Base-by-base conservation (phyloP, 2,113 vertebrate genomes). In the Okapia johnstoni region DNA sequence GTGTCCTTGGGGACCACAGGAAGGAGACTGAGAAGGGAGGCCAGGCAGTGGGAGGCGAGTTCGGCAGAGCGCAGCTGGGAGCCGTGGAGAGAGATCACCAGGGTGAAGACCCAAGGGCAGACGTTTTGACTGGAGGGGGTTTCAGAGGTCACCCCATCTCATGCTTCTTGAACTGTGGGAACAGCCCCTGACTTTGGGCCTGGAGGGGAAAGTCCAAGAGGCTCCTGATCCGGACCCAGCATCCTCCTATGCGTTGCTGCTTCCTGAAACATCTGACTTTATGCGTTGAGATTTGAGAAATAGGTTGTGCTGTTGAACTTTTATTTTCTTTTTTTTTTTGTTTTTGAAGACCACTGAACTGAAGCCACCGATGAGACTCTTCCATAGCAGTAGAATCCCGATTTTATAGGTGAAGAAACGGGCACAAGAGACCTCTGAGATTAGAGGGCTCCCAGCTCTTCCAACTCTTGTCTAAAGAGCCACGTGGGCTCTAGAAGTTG, bases 141-240 rank as follows among this genome's bases (percentile, higher is more conserved):
- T 52, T 33, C 2, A 4, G 40, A 36, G 48, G 25, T 83, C 13
- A 11, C 40, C 30, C 25, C 36, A 15, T 21, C 16, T 36, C 6
- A 26, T 70, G 54, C 61, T 80, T 46, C 88, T 57, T 50, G 43
- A 3, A 81, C 21, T 80, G 6, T 66, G 13, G 17, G 25, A 54
- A 25, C 2, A 87, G 46, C 30, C 23, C 11, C n/a, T 60, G 76
- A 25, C 30, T 46, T 36, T 76, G 85, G n/a, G 15, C 54, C 46
- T 88, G 50, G 52, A 50, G 4, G n/a, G 5, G 6, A 40, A 57
- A 40, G 48, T 26, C 61, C 36, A 1, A 61, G 15, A 15, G 60
- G 46, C 19, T 57, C 26, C n/a, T 7, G 1, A 1, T 25, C 21
- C 1, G 0, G 9, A 50, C 12, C 52, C 40, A 13, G 26, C 19